Evolutionary conservation across 2,797 vertebrate species (phyloP), one percentile per base, ranked within the genome.

Genomic region (Novumbra hubbsi): DNA sequence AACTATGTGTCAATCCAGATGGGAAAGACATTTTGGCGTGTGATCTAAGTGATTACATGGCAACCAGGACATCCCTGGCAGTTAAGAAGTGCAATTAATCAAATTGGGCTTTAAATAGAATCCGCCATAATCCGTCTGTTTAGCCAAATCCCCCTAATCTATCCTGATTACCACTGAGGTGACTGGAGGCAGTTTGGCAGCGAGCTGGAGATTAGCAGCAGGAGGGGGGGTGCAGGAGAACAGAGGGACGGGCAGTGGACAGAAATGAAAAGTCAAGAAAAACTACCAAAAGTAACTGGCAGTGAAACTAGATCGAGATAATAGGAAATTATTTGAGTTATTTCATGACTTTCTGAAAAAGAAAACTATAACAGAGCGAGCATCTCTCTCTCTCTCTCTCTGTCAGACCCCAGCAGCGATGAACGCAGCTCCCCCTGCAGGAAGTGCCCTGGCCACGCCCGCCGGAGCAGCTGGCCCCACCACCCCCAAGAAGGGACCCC

Each of bases 401-500:
- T 30, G 12, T 76, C 19, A 71, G 11, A 60, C 49, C 72, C 76
- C 78, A 52, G 76, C 78, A 85, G 76, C 82, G 75, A 94, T 94
- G 94, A 94, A 93, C 83, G 38, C 80, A 66, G 79, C 32, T n/a
- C 86, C 78, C 75, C 92, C 89, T 15, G 93, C 93, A 86, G 92
- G 91, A 84, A 94, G 92, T 8, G 93, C 91, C 65, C 92, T 95
- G 78, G 77, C 93, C 38, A 74, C 90, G 0, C 77, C 82, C 1
- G 80, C 71, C 1, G 0, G 73, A 11, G 48, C 48, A 4, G 41
- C 65, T 0, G 93, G 92, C n/a, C 92, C 93, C 72, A 92, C 93
- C 65, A 95, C 94, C 14, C 94, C 94, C 21, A 94, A 94, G 85
- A 94, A 93, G 80, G 94, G 94, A 0, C 94, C 94, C 9, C 93